A percentile compares a stretch with the other conserved stretches of the same genome.
phyloP scores from a whole-genome alignment of 2,113 vertebrate genomes.

The Heterocephalus glaber region DNA sequence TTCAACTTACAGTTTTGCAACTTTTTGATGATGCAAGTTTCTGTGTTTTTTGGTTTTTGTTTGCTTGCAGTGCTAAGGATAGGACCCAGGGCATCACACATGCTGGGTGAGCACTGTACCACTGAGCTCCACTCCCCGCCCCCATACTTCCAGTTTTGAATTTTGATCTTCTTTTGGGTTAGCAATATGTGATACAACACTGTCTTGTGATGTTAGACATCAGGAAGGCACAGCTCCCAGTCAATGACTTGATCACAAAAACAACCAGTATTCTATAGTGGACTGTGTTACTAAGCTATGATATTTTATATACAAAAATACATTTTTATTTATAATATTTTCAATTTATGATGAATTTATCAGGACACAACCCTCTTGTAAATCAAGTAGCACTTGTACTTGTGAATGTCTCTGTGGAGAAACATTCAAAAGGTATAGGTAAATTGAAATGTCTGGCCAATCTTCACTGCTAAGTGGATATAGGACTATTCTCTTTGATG shows the following conservation, averaged over 20 bases:
- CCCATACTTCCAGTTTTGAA: neutral
- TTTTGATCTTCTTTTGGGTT: neutral
- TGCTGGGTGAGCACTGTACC: neutral
- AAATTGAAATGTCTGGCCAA: neutral
- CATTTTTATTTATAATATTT: neutral
- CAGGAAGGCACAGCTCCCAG: neutral
- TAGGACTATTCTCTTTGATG: neutral
- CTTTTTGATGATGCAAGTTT: neutral
- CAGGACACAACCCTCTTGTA: neutral
- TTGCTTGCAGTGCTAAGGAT: neutral
- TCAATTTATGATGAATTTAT: neutral
- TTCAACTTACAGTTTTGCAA: neutral
- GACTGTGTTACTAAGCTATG: neutral
- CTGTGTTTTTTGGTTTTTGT: neutral
- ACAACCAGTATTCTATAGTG: no score
- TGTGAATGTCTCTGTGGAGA: conserved; percentile 7
- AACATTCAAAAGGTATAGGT: neutral
- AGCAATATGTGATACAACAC: neutral
- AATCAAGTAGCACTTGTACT: neutral
- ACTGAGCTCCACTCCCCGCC: neutral
- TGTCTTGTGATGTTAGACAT: neutral
- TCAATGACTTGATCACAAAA: neutral
- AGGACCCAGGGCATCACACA: no score
- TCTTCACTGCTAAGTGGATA: neutral
- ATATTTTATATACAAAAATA: neutral